phyloP scores from a whole-genome alignment of 2,888 invertebrate genomes.

The Brachyptera risi region DNA sequence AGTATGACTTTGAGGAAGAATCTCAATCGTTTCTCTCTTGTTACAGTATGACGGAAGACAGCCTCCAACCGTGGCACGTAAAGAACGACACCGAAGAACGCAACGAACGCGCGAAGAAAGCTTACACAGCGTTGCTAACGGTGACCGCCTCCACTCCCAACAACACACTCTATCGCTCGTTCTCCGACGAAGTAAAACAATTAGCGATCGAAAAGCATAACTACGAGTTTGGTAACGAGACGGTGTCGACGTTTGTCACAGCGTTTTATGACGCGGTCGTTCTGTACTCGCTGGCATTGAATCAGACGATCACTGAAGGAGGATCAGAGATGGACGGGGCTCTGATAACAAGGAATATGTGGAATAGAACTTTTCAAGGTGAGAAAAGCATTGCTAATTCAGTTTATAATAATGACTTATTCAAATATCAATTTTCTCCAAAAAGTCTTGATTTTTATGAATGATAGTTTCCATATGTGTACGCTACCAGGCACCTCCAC shows the following conservation, averaged over 20 bases:
- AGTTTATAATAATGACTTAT: too few species aligned
- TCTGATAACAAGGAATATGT: slow-evolving; percentile 79
- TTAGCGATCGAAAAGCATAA: slow-evolving; percentile 65
- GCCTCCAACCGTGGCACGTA: slow-evolving; percentile 82
- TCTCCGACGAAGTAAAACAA: slow-evolving; percentile 64
- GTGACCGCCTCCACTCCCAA: slow-evolving; percentile 81
- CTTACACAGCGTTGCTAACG: slow-evolving; percentile 82
- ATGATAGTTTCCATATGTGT: too few species aligned
- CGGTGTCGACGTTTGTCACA: slow-evolving; percentile 88
- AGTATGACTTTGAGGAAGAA: too few species aligned
- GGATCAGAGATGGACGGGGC: slow-evolving; percentile 67
- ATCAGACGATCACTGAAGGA: slow-evolving; percentile 61
- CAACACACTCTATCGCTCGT: slow-evolving; percentile 63
- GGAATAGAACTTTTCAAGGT: slow-evolving; percentile 83
- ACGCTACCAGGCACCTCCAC: too few species aligned
- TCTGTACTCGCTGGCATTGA: slow-evolving; percentile 86
- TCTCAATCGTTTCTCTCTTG: slow-evolving; percentile 19
- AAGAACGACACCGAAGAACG: slow-evolving; percentile 72
- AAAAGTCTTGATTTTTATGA: too few species aligned
- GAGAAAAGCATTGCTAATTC: slow-evolving; percentile 34
- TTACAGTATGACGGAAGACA: slow-evolving; percentile 54
- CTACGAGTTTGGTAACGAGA: slow-evolving; percentile 67
- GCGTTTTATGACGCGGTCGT: slow-evolving; percentile 96
- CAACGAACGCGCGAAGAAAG: slow-evolving; percentile 78
- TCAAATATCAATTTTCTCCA: too few species aligned